A percentile compares a stretch with the other conserved stretches of the same genome.
Evolutionary conservation across 2,888 invertebrate species (phyloP).

Genomic region (Schizotus pectinicornis): DNA sequence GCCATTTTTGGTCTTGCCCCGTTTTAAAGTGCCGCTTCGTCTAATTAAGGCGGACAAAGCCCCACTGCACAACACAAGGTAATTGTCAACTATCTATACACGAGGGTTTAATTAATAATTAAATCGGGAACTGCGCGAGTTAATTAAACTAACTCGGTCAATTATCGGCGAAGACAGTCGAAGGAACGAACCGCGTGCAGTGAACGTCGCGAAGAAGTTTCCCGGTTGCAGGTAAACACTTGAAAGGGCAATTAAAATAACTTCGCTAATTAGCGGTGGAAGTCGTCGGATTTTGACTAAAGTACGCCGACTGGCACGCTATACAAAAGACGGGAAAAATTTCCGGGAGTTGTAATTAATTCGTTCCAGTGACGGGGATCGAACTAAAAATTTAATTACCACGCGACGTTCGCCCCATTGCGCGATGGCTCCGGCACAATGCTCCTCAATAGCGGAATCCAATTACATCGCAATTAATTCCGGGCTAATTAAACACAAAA

Average conservation of each 20-base stretch:
- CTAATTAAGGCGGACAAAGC: conserved; percentile 55
- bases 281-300: conserved; percentile 19
- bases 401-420: conserved; percentile 19
- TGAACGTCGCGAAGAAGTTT: conserved; percentile 4
- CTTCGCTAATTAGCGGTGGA: conserved; percentile 35
- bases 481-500: conserved; percentile 19
- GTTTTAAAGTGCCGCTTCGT: conserved; percentile 46
- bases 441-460: conserved; percentile 19
- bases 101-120: conserved; percentile 56
- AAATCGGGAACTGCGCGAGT: conserved; percentile 51
- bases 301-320: conserved; percentile 15
- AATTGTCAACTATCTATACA: conserved; percentile 55
- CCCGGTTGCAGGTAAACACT: conserved; percentile 24
- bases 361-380: conserved; percentile 20
- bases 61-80: conserved; percentile 50
- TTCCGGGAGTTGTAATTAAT: conserved; percentile 25
- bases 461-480: conserved; percentile 20
- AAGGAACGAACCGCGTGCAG: conserved; percentile 12
- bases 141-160: conserved; percentile 51
- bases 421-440: conserved; percentile 21
- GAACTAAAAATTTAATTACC: conserved; percentile 27
- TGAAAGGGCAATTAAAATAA: conserved; percentile 31
- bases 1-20: conserved; percentile 54
- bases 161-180: conserved; percentile 34
- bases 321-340: conserved; percentile 18